Evolutionary conservation across 2,113 vertebrate species (phyloP).

Genomic region (Peromyscus maniculatus): DNA sequence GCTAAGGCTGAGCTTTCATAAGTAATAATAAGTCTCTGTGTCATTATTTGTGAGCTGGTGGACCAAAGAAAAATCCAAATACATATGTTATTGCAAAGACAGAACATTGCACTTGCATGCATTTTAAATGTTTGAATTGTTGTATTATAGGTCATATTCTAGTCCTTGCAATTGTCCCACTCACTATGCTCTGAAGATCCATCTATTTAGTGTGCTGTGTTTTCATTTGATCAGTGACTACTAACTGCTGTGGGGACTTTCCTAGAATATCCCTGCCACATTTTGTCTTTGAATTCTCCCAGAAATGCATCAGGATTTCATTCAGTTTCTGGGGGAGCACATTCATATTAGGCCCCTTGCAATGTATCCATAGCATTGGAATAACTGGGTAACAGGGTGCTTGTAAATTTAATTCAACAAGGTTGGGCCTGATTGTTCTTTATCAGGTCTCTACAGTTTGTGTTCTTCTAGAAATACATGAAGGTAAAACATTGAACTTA

Average conservation of each 20-base stretch:
- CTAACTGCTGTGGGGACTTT: background rate
- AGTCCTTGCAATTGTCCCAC: background rate
- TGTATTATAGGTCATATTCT: constrained; percentile 4
- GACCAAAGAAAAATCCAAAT: no score
- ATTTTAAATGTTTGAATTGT: constrained; percentile 50
- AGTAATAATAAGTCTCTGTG: no score
- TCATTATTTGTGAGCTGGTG: no score
- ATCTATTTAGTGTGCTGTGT: background rate
- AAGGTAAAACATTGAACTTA: constrained; percentile 40
- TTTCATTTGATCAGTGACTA: background rate
- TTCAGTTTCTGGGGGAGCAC: background rate
- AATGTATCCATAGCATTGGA: background rate
- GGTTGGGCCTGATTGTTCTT: background rate
- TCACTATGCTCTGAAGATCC: background rate
- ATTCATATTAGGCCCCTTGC: background rate
- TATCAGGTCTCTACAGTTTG: background rate
- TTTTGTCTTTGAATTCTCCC: background rate
- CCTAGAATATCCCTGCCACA: accelerated
- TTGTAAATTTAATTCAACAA: background rate
- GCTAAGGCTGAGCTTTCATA: no score
- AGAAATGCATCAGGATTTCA: background rate
- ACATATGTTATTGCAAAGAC: constrained; percentile 36
- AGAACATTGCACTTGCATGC: constrained; percentile 9
- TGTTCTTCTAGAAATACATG: background rate
- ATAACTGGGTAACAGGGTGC: background rate